These are phyloP conservation scores for Callinectes sapidus DNA, from an alignment of 2,888 invertebrate species.

Conservation along the genomic window DNA sequence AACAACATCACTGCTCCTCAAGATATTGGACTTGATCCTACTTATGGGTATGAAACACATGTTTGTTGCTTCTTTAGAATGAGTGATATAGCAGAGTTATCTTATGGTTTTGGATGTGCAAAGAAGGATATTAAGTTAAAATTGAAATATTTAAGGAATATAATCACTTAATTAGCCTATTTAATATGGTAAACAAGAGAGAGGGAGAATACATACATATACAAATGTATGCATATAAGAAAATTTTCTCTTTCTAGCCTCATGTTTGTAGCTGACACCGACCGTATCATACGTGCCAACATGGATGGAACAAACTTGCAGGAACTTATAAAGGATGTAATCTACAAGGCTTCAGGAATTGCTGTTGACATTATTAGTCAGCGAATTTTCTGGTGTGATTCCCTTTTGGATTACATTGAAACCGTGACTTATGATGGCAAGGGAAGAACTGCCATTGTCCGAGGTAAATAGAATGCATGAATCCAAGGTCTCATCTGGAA, in stretches of 20 bases:
- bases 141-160: no score
- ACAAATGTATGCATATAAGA: neutral
- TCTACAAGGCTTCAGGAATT: constrained; percentile 94
- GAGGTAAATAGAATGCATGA: constrained; percentile 54
- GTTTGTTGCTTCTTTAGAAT: no score
- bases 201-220: neutral
- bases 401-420: constrained; percentile 94
- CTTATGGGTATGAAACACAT: constrained; percentile 83
- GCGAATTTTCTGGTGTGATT: constrained; percentile 97
- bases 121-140: neutral
- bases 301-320: constrained; percentile 94
- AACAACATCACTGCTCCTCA: constrained; percentile 93
- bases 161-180: no score
- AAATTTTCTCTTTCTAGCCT: constrained; percentile 75
- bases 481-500: neutral
- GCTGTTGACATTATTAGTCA: constrained; percentile 92
- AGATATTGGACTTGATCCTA: constrained; percentile 95
- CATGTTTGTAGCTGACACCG: constrained; percentile 79
- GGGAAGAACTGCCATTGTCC: constrained; percentile 66
- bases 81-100: neutral
- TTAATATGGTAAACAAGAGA: neutral
- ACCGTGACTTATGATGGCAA: constrained; percentile 94
- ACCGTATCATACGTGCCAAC: constrained; percentile 84
- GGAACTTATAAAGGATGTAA: constrained; percentile 91
- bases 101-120: neutral